Evolutionary conservation across 1,140 invertebrate species (phyloP).

Genomic region (Hormaphis cornu): DNA sequence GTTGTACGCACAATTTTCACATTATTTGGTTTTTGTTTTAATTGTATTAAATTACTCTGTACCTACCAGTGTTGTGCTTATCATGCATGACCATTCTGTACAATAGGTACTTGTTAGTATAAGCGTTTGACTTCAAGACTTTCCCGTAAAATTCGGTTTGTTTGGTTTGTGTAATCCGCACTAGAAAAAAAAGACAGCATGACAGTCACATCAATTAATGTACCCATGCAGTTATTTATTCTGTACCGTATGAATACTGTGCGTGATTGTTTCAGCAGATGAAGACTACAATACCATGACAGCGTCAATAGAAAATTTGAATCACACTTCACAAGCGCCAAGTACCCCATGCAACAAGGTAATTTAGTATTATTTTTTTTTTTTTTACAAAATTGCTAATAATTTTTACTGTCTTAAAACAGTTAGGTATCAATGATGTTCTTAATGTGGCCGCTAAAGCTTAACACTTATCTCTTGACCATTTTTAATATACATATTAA

Average conservation of each 20-base stretch:
- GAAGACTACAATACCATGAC: slow-evolving; percentile 16
- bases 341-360: slow-evolving; percentile 9
- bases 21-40: too few relatives aligned
- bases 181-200: slow-evolving; percentile 12
- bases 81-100: neutral
- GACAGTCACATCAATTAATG: neutral
- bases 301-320: slow-evolving; percentile 20
- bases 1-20: too few relatives aligned
- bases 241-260: neutral
- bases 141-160: neutral
- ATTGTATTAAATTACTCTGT: too few relatives aligned
- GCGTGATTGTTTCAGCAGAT: slow-evolving; percentile 1
- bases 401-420: too few relatives aligned
- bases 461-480: too few relatives aligned
- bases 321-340: slow-evolving; percentile 9
- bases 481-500: too few relatives aligned
- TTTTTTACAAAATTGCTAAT: too few relatives aligned
- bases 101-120: slow-evolving; percentile 1
- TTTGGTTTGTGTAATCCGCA: neutral
- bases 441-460: too few relatives aligned
- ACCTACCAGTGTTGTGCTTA: neutral
- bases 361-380: neutral
- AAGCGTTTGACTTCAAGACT: neutral
- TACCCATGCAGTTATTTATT: too few relatives aligned
- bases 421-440: too few relatives aligned